Base-by-base conservation (phyloP, 2,113 vertebrate species). In the Cyanocitta stelleri region DNA sequence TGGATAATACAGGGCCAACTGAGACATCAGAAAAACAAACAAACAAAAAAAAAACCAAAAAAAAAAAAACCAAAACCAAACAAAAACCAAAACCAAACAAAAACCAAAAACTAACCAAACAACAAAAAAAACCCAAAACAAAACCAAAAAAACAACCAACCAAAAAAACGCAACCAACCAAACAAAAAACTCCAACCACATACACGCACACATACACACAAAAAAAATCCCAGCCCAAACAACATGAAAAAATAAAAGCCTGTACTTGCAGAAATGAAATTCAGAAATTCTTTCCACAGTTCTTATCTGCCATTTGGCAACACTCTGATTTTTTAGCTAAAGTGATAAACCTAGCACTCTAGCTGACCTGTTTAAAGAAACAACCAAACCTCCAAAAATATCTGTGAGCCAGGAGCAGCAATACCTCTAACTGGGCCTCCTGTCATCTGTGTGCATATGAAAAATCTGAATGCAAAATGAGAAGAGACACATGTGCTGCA, bases 291-390 rank as follows among this genome's bases (percentile, higher is more conserved):
- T 72, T 90, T 96, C 80, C 56, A 73, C 30, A 44, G 69, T 93
- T 96, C 94, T 97, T 96, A 95, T 96, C 96, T 97, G 93, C 95
- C 82, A 93, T 69, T 97, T 98, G 97, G 96, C 97, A 97, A 69
- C 56, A n/a, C 48, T 93, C 91, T 69, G 54, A 44, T 87, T 97
- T 93, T 90, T 95, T 81, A 94, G 89, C 94, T 89, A 49, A 95
- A 94, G 93, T 90, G 98, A 97, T 97, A 98, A 97, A 97, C 83
- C 32, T 85, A 88, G 87, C 87, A 96, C 96, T 94, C 79, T 44
- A 92, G 66, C 75, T 98, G 98, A 97, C 96, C 96, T 96, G 85
- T 97, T 97, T 97, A 96, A 97, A 96, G 96, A 98, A 97, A 97
- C 85, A 96, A 96, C 20, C 52, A 90, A 95, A 84, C 41, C 27